phyloP scores from a whole-genome alignment of 2,113 vertebrate species.

The Mohoua ochrocephala region DNA sequence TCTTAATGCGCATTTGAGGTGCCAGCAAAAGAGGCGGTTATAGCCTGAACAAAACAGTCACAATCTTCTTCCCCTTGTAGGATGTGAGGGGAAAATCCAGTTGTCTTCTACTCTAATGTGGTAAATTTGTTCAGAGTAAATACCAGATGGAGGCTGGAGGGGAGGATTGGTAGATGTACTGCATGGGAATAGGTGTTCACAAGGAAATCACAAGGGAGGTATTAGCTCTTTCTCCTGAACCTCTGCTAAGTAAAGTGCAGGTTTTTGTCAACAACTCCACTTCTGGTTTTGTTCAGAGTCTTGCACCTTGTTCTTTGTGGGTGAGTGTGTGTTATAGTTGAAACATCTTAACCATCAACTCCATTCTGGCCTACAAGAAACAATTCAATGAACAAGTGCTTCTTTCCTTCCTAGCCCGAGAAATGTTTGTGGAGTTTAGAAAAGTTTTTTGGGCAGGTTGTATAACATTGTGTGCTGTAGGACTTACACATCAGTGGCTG shows the following conservation, averaged over 20 bases:
- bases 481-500: neutral
- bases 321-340: neutral
- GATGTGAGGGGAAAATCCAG: neutral
- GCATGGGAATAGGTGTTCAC: neutral
- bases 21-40: neutral
- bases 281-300: neutral
- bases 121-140: neutral
- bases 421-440: neutral
- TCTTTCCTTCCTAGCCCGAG: neutral
- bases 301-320: neutral
- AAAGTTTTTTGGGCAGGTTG: neutral
- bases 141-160: neutral
- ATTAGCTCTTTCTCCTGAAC: neutral
- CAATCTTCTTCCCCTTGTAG: neutral
- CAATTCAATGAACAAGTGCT: neutral
- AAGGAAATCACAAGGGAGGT: neutral
- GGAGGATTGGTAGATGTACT: neutral
- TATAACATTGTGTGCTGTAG: neutral
- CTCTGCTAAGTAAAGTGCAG: neutral
- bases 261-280: neutral
- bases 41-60: accelerated
- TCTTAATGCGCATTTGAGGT: accelerated
- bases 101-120: neutral
- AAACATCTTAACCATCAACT: neutral
- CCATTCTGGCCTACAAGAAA: neutral